Evolutionary conservation across 2,113 vertebrate species (phyloP).

Genomic region (Notiomystis cincta): DNA sequence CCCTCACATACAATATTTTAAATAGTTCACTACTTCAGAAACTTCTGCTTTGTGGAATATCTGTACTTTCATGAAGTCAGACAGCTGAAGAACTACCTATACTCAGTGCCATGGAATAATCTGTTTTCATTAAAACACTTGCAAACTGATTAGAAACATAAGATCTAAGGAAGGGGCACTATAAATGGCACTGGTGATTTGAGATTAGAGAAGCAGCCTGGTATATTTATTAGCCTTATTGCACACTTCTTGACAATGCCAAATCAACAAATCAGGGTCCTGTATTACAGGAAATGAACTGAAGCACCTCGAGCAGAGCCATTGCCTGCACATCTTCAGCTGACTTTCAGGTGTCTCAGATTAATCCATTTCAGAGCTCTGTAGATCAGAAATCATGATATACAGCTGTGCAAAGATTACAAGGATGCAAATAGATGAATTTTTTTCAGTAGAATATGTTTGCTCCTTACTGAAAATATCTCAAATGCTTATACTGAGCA

Average conservation of each 20-base stretch:
- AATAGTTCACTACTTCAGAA: not conserved
- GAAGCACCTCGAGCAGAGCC: not conserved
- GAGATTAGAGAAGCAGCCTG: not conserved
- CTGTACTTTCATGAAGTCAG: not conserved
- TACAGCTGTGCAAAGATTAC: slow-evolving; percentile 17
- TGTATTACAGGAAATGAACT: slow-evolving; percentile 12
- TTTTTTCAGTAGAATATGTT: slow-evolving; percentile 22
- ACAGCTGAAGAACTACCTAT: not conserved
- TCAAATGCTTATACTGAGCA: slow-evolving; percentile 21
- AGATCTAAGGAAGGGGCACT: not conserved
- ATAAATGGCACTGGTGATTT: not conserved
- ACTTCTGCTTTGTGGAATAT: not conserved
- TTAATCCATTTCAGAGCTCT: slow-evolving; percentile 27
- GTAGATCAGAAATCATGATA: slow-evolving; percentile 15
- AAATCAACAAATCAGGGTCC: slow-evolving; percentile 1
- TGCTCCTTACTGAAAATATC: slow-evolving; percentile 54
- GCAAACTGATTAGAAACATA: not conserved
- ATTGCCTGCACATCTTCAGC: not conserved
- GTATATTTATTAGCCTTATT: not conserved
- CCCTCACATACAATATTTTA: not conserved
- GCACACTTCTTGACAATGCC: not conserved
- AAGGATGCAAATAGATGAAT: slow-evolving; percentile 12
- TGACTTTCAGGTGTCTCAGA: slow-evolving; percentile 12
- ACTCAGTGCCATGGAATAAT: not conserved
- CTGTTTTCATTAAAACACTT: not conserved